Evolutionary conservation across 2,113 vertebrate species (phyloP).

Genomic region (Nycticebus coucang): DNA sequence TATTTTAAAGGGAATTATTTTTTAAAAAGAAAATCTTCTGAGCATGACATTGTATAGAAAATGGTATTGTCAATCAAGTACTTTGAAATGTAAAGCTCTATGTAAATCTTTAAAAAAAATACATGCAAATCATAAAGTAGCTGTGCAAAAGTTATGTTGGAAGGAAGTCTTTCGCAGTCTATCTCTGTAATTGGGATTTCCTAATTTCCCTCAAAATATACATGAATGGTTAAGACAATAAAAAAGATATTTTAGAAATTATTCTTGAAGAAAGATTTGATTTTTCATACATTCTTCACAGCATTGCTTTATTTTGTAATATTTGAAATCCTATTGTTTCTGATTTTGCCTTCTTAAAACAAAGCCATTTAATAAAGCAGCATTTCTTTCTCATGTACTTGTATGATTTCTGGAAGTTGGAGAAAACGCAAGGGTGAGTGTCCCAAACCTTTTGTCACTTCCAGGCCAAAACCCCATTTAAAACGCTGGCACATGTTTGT

Average conservation of each 20-base stretch:
- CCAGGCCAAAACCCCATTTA: neutral
- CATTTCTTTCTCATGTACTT: neutral
- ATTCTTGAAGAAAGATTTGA: neutral
- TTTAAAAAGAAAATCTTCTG: slow-evolving; percentile 25
- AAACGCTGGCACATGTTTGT: slow-evolving; percentile 20
- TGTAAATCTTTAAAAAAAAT: neutral
- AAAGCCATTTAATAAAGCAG: neutral
- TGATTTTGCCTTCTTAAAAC: neutral
- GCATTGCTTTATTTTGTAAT: slow-evolving; percentile 6
- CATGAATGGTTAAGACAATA: neutral
- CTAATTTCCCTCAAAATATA: neutral
- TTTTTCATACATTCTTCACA: neutral
- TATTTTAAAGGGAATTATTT: neutral
- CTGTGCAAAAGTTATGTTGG: neutral
- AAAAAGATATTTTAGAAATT: neutral
- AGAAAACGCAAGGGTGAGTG: neutral
- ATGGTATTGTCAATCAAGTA: neutral
- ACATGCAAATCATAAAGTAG: neutral
- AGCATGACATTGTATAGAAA: neutral
- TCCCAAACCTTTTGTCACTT: neutral
- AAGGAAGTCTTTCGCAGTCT: slow-evolving; percentile 31
- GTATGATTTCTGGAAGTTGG: neutral
- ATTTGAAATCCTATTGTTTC: slow-evolving; percentile 15
- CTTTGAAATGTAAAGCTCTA: slow-evolving; percentile 31
- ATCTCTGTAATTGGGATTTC: slow-evolving; percentile 17